Conservation (phyloP, 1,140 invertebrate genomes). For the Drosophila pectinifera region DNA sequence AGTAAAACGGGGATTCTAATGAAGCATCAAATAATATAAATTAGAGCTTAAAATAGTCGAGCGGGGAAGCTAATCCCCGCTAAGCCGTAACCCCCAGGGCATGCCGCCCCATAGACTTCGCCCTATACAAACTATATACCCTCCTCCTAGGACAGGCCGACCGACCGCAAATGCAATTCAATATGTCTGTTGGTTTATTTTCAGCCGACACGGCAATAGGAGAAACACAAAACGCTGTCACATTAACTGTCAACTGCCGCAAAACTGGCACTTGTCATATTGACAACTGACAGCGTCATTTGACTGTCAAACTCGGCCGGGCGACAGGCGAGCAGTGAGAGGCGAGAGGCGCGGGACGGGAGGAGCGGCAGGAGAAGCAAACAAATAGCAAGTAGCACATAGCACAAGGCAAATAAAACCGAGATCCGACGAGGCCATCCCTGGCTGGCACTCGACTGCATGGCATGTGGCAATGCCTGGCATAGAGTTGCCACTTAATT, state of each 20-base stretch:
- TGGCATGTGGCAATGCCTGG: slow-evolving; percentile 65
- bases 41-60: background rate
- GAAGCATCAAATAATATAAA: background rate
- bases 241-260: slow-evolving; percentile 82
- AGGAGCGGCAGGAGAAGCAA: slow-evolving; percentile 11
- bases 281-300: slow-evolving; percentile 82
- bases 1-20: no score
- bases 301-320: slow-evolving; percentile 72
- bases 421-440: slow-evolving; percentile 50
- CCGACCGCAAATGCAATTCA: slow-evolving; percentile 65
- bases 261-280: slow-evolving; percentile 81
- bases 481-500: slow-evolving; percentile 76
- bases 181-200: slow-evolving; percentile 80
- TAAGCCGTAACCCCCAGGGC: slow-evolving; percentile 5
- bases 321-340: slow-evolving; percentile 15
- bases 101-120: background rate
- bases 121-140: slow-evolving; percentile 1
- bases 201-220: slow-evolving; percentile 59
- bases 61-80: background rate
- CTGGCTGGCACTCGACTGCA: slow-evolving; percentile 48
- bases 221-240: slow-evolving; percentile 74
- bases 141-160: background rate
- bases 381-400: slow-evolving; percentile 29
- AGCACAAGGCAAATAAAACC: slow-evolving; percentile 35
- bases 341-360: slow-evolving; percentile 2